Evolutionary conservation across 2,113 vertebrate species (phyloP), one percentile per base, ranked within the genome.

Genomic region (Rutilus rutilus): DNA sequence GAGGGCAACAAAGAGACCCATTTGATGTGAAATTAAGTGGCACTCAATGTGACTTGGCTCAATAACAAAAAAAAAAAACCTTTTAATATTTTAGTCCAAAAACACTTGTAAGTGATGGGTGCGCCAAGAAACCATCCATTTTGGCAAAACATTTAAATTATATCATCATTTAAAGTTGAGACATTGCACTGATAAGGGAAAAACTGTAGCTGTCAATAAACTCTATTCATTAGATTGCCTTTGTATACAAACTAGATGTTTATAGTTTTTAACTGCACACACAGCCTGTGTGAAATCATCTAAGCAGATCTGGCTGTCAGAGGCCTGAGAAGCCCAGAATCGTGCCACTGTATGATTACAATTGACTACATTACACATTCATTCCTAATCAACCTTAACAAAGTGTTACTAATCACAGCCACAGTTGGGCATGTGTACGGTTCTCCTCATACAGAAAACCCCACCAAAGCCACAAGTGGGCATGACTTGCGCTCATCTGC

Each of bases 281-380:
- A 6, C 52, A 83, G 50, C 75, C 78, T 80, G 36, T 65, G 39
- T 42, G 80, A 45, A 82, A 86, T 86, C 64, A 78, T 62, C 79
- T 54, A 45, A 25, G 47, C 79, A 64, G 75, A 74, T 75, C 86
- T 85, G 82, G 82, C 59, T 39, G 23, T 42, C 67, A 71, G 19
- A 71, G 67, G 67, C 36, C 27, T 30, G 64, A 77, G 52, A 47
- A 86, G 47, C 57, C 47, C 59, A 82, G 62, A 21, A 50, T 84
- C 27, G 15, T 83, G 78, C 59, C 59, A 27, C 59, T 27, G 33
- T 52, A 64, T 45, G 36, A 85, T 84, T 86, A 65, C 64, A 74
- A 45, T 36, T 73, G 77, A 89, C 89, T 47, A 36, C 47, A 17
- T 42, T 76, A 76, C 30, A 78, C 73, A 85, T 42, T 71, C 36